These are phyloP conservation scores for Campylorhamphus procurvoides DNA, from an alignment of 2,113 vertebrate species.

Conservation along the genomic window DNA sequence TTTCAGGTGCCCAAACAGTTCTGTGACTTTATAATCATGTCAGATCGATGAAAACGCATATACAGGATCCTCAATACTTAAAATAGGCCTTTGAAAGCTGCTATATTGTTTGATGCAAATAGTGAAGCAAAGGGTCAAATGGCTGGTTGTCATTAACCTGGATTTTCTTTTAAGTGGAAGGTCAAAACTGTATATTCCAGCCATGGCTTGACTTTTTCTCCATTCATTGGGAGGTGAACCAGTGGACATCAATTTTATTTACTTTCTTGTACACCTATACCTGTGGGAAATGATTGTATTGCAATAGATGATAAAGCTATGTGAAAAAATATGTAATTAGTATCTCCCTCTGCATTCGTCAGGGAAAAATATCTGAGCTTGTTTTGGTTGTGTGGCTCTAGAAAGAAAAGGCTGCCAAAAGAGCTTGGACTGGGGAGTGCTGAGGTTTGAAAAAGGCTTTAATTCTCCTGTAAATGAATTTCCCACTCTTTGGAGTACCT, in stretches of 20 bases:
- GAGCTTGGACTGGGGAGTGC: background rate
- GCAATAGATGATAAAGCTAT: background rate
- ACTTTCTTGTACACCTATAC: background rate
- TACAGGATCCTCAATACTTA: background rate
- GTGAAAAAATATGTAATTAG: background rate
- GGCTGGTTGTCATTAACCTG: background rate
- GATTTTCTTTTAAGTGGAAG: background rate
- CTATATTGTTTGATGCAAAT: background rate
- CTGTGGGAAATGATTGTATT: background rate
- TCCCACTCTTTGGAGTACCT: conserved; percentile 1
- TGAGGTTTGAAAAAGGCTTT: conserved; percentile 15
- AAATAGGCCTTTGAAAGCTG: background rate
- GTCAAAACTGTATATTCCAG: background rate
- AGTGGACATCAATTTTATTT: background rate
- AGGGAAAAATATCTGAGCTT: background rate
- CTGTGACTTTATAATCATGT: background rate
- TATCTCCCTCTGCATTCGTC: background rate
- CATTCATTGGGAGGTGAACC: background rate
- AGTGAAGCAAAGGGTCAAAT: background rate
- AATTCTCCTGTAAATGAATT: conserved; percentile 19
- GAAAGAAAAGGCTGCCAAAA: conserved; percentile 5
- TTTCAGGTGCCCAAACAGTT: background rate
- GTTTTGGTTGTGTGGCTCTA: background rate
- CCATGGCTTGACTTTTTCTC: background rate
- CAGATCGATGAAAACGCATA: background rate